Evolutionary conservation across 2,797 vertebrate species (phyloP), one percentile per base, ranked within the genome.

Genomic region (Microctenopoma steveboyesi): DNA sequence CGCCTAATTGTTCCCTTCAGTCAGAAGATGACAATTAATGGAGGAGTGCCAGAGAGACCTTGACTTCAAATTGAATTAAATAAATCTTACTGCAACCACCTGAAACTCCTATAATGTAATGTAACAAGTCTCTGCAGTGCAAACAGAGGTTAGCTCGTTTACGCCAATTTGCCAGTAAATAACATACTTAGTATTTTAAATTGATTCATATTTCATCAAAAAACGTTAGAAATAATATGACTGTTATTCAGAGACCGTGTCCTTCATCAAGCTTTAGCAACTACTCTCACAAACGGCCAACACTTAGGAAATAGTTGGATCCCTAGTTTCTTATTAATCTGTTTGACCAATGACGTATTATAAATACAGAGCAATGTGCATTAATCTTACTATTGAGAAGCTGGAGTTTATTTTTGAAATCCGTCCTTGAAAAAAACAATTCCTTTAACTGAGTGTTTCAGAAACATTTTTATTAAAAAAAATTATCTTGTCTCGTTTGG

Each of bases 11-110:
- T 84, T 87, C 83, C 84, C 86, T 88, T 88, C 85, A 89, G 76
- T 87, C 86, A 72, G 76, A 80, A 89, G 89, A 92, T 89, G 91
- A 91, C 91, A 91, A 91, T 91, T 92, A 92, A 92, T 89, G 67
- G 89, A 79, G 81, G 87, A 75, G 55, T 64, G 62, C 87, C 85
- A 83, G 72, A 85, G 86, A 83, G 92, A 91, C 92, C 92, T 92
- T 92, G 90, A 83, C 64, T 11, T 73, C 79, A 90, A 90, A 89
- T 89, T 89, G 80, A 89, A 91, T 92, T 90, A 88, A 89, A 89
- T 66, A 89, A 91, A 92, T 87, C 88, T 86, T 90, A 86, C 83
- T 67, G 74, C 70, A 70, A 75, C 66, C 78, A 46, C 64, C 83
- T 74, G 61, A 76, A 89, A 81, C 74, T 74, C 77, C 79, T 86